phyloP scores from a whole-genome alignment of 2,888 invertebrate genomes.

The Mermis nigrescens region DNA sequence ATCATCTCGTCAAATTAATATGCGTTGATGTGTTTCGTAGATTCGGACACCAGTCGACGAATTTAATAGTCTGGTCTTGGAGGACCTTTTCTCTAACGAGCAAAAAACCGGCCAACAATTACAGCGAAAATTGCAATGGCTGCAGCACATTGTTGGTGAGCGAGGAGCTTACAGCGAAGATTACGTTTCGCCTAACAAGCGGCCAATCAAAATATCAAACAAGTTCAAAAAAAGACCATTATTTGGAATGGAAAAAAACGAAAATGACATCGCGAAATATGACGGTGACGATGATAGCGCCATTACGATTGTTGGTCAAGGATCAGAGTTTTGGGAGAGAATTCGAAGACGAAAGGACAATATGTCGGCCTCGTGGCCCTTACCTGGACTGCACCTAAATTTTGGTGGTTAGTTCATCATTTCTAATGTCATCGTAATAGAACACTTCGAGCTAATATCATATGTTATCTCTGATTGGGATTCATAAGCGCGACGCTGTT shows the following conservation, averaged over 20 bases:
- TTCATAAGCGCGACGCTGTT: too few species aligned
- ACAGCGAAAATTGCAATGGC: constrained; percentile 5
- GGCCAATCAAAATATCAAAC: not conserved
- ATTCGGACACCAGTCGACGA: constrained; percentile 14
- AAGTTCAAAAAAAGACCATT: not conserved
- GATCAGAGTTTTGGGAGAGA: too few species aligned
- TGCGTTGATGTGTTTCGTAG: not conserved
- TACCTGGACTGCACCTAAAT: constrained; percentile 14
- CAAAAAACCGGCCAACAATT: not conserved
- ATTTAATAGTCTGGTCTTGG: constrained; percentile 12
- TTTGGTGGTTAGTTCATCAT: not conserved
- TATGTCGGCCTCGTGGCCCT: constrained; percentile 14
- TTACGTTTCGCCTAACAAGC: constrained; percentile 1
- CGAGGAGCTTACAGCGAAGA: constrained; percentile 14
- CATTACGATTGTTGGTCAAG: not conserved
- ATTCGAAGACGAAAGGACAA: not conserved
- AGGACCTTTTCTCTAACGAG: not conserved
- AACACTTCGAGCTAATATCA: too few species aligned
- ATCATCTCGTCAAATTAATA: too few species aligned
- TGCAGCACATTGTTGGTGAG: constrained; percentile 8
- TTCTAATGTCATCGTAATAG: too few species aligned
- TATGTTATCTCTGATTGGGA: too few species aligned
- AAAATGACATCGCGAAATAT: not conserved
- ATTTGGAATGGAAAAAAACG: not conserved
- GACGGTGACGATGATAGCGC: too few species aligned